Evolutionary conservation across 2,113 vertebrate species (phyloP), one percentile per base, ranked within the genome.

Genomic region (Acanthochromis polyacanthus): DNA sequence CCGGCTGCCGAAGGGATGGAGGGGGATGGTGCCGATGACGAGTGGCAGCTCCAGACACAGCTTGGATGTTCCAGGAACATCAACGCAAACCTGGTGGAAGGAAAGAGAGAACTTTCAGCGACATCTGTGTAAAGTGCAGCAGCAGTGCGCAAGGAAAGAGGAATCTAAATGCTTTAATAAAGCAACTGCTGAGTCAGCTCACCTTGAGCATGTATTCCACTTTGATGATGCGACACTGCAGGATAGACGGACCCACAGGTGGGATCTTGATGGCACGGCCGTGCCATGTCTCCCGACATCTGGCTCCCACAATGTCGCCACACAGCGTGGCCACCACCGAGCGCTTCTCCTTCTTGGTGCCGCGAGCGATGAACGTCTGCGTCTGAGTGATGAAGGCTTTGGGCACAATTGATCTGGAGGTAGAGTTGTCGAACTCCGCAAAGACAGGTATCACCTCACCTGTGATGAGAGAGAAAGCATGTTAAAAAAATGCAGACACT

Each of bases 131-230:
- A 30, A 69, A 40, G 10, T 16, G 38, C 5, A 5, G 25, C n/a
- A 53, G 32, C 14, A 53, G 32, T 0, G 0, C 5, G 6, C 2
- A 40, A 16, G 3, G 5, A 11, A 36, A 70, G 12, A 30, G 4
- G 25, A 17, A 20, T 30, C 8, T 4, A 30, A 1, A 36, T 9
- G 48, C 15, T 19, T 48, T 8, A 38, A 40, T 1, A n/a, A 64
- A 72, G 69, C 10, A 3, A 10, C 53, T 2, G 30, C 30, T 5
- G 30, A 11, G 53, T 36, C 0, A 5, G 63, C 87, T 91, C 89
- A 99, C 98, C 97, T 95, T 96, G 32, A 99, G 95, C 38, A 93
- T 87, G n/a, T 99, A 99, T 80, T 97, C 97, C 82, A 99, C 98
- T 32, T 95, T 96, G 71, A 99, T 96, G 85, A 99, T 95, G 5